Base-by-base conservation (phyloP, 1,140 invertebrate genomes). In the Micrasema longulum region DNA sequence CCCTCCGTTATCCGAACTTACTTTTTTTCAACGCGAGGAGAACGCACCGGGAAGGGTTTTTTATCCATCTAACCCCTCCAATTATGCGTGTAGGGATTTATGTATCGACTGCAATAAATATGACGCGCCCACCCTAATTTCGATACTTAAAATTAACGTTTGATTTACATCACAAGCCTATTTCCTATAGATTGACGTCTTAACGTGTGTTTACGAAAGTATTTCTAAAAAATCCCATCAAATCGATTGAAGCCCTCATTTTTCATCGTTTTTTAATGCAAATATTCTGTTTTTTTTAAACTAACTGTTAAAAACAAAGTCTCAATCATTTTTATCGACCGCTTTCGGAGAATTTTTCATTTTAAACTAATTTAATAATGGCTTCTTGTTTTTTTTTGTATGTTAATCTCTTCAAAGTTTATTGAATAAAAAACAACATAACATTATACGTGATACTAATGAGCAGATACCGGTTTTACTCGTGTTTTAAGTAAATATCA, bases 211-310 rank as follows among this genome's bases (percentile, higher is more conserved):
- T 62, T 62, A 22, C 36, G 18, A 62, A 23, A 18, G 60, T 14
- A 10, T 36, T 23, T 47, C 22, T 23, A 16, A 60, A 52, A 52
- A 41, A 64, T 26, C 16, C 18, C 60, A 64, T 47, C 11, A 14
- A 31, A 64, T 64, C 60, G 43, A 23, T 47, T 18, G 41, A 14
- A 22, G 0, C 22, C 43, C 43, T 47, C 35, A 38, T 23, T 26
- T 57, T 64, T 31, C 22, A 64, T 64, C 60, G 60, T 23, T 31
- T 64, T 64, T 64, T 64, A 64, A 64, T 64, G 60, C 43, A 47
- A 64, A 64, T 64, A 64, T 64, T 45, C 2, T n/a, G 31, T 31
- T 31, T 31, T 55, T 55, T 26, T 7, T 2, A 4, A 31, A 4
- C 26, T 63, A 45, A 47, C 60, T 45, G 60, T 64, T 26, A 22